phyloP scores from a whole-genome alignment of 2,113 vertebrate species.

The Lophura nycthemera region DNA sequence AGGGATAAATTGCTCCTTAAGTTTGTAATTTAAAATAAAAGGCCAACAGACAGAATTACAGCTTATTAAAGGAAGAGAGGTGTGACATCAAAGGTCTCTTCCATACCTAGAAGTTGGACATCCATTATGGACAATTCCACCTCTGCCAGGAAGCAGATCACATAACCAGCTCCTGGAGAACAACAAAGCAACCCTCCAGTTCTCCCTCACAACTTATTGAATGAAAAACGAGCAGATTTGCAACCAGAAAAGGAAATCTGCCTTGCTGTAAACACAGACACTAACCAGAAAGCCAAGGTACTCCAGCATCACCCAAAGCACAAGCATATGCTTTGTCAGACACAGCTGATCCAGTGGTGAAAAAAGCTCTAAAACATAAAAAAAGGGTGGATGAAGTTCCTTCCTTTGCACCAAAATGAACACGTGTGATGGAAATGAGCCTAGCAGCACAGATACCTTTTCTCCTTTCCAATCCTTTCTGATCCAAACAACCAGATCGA shows the following conservation, averaged over 20 bases:
- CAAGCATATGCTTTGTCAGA: background rate
- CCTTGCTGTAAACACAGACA: background rate
- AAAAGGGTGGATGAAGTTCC: no score
- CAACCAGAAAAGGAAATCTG: background rate
- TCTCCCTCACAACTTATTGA: background rate
- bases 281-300: background rate
- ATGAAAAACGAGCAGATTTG: background rate
- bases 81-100: background rate
- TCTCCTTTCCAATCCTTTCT: background rate
- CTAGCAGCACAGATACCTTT: background rate
- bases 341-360: background rate
- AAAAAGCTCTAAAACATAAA: background rate
- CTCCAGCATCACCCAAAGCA: background rate
- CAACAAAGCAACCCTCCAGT: background rate
- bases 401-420: background rate
- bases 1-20: background rate
- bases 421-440: background rate
- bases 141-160: background rate
- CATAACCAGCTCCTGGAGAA: background rate
- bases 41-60: background rate
- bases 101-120: background rate
- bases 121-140: background rate
- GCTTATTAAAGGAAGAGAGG: background rate
- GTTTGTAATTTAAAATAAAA: background rate
- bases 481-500: background rate